phyloP scores from a whole-genome alignment of 1,140 invertebrate genomes.

The Rhynchophorus ferrugineus region DNA sequence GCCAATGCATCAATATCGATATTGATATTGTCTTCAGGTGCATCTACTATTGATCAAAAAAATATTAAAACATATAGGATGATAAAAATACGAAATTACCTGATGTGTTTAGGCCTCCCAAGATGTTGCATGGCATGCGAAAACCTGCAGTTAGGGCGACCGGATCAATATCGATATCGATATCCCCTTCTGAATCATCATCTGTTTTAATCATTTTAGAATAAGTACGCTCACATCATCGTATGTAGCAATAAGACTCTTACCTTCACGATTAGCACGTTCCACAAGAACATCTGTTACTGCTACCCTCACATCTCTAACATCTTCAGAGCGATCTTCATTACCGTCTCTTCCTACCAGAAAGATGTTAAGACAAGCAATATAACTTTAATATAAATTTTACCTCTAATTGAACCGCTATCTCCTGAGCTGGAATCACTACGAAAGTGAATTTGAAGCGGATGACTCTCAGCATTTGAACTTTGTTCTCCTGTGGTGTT shows the following conservation, averaged over 20 bases:
- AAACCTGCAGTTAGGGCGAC: slow-evolving; percentile 2
- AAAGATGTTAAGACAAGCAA: not conserved
- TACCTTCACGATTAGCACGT: slow-evolving; percentile 2
- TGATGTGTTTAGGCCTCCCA: slow-evolving; percentile 3
- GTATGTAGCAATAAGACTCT: not conserved
- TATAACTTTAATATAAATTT: not conserved
- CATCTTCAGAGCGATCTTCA: not conserved
- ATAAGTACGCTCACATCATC: not conserved
- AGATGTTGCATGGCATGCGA: slow-evolving; percentile 7
- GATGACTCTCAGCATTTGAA: not conserved
- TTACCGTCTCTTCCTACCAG: not conserved
- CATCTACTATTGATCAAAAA: slow-evolving; percentile 2
- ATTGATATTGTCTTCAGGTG: slow-evolving; percentile 4
- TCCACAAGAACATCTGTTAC: slow-evolving; percentile 12
- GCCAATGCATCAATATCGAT: slow-evolving; percentile 10
- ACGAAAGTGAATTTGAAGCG: slow-evolving; percentile 6
- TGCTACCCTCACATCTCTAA: slow-evolving; percentile 2
- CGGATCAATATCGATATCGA: slow-evolving; percentile 10
- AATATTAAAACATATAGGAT: not conserved
- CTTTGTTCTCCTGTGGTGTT: not conserved
- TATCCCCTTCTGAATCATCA: slow-evolving; percentile 6
- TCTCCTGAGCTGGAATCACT: slow-evolving; percentile 16
- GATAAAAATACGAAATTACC: slow-evolving; percentile 1
- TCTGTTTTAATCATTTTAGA: not conserved
- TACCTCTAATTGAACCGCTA: slow-evolving; percentile 14